Conservation (phyloP, 1,140 invertebrate species). For the Dufourea novaeangliae region DNA sequence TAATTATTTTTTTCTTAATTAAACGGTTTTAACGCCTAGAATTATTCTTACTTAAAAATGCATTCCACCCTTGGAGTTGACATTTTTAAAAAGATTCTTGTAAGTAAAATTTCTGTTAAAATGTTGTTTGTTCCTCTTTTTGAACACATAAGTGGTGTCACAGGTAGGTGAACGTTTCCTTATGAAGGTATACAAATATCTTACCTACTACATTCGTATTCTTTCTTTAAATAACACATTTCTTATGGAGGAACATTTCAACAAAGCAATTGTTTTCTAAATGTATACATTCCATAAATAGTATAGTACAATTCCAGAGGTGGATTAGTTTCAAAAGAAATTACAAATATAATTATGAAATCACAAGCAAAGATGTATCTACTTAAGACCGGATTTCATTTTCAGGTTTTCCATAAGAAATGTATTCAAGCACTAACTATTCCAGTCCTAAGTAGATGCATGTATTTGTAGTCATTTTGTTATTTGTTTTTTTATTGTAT, state of each 20-base stretch:
- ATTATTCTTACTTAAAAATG: constrained; percentile 61
- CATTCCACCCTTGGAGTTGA: constrained; percentile 78
- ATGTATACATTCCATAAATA: constrained; percentile 29
- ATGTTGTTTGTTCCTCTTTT: constrained; percentile 62
- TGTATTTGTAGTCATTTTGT: constrained; percentile 59
- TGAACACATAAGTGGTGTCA: constrained; percentile 56
- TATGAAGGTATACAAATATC: constrained; percentile 69
- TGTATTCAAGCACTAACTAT: constrained; percentile 74
- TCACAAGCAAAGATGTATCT: constrained; percentile 70
- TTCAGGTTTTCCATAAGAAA: constrained; percentile 77
- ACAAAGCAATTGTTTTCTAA: constrained; percentile 28
- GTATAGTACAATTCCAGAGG: constrained; percentile 74
- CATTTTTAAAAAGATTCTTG: constrained; percentile 55
- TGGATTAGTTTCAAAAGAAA: constrained; percentile 64
- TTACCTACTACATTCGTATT: constrained; percentile 58
- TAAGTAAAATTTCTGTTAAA: constrained; percentile 56
- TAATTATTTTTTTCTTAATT: constrained; percentile 43
- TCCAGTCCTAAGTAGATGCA: constrained; percentile 80
- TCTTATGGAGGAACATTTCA: constrained; percentile 78
- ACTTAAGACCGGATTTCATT: constrained; percentile 75
- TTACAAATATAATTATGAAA: constrained; percentile 29
- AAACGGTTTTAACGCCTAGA: constrained; percentile 46
- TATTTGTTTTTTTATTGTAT: constrained; percentile 9
- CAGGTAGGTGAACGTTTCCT: constrained; percentile 77
- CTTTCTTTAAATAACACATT: constrained; percentile 76